phyloP scores from a whole-genome alignment of 1,140 invertebrate genomes.

The Halictus rubicundus region DNA sequence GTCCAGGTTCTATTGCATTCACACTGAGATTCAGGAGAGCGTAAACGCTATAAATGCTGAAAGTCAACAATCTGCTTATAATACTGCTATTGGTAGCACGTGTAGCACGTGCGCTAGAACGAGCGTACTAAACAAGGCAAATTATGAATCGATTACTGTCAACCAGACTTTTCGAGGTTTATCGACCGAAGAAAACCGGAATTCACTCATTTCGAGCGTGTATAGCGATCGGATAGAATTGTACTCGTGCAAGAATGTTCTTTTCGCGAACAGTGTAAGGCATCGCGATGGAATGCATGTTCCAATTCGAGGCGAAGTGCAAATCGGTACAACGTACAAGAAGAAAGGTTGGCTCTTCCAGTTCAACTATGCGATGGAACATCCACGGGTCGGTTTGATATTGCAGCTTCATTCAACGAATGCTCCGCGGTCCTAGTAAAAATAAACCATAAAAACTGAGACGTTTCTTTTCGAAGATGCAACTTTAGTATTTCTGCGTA shows the following conservation, averaged over 20 bases:
- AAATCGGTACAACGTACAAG: background rate
- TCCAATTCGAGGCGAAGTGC: background rate
- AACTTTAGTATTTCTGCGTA: slow-evolving; percentile 27
- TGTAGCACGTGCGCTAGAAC: too few relatives aligned
- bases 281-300: background rate
- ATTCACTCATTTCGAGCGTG: too few relatives aligned
- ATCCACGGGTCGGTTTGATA: slow-evolving; percentile 24
- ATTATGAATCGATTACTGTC: too few relatives aligned
- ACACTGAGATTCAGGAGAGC: too few relatives aligned
- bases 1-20: too few relatives aligned
- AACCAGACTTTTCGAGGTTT: too few relatives aligned
- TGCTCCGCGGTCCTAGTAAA: background rate
- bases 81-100: too few relatives aligned
- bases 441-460: slow-evolving; percentile 38
- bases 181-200: too few relatives aligned
- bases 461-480: slow-evolving; percentile 33
- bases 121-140: too few relatives aligned
- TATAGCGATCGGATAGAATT: too few relatives aligned
- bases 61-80: too few relatives aligned
- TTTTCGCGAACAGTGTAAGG: background rate
- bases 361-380: slow-evolving; percentile 7
- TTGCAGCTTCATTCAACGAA: slow-evolving; percentile 30
- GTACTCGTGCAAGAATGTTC: background rate
- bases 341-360: slow-evolving; percentile 1
- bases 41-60: too few relatives aligned